Evolutionary conservation across 2,888 invertebrate species (phyloP), one percentile per base, ranked within the genome.

Genomic region (Pterobdella sp.): DNA sequence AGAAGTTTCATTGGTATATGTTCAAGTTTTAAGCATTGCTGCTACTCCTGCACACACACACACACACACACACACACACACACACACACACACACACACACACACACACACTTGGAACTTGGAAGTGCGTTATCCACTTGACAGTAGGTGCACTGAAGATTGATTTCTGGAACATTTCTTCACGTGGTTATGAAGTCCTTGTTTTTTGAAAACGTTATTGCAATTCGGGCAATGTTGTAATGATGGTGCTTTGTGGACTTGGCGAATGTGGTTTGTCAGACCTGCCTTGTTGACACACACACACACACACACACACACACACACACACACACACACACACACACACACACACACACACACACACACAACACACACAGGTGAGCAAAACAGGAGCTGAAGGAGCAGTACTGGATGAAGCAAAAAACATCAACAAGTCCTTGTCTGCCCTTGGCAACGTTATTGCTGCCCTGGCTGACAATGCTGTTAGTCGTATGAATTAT

Each of bases 331-430:
- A 7, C 7, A 7, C 14, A 56, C 60, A n/a, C 7, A 7, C 60
- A 56, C 60, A 7, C 7, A 7, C 60, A 56, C 60, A n/a, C 7
- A 7, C 7, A 42, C 49, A 42, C 49, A 7, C 49, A 42, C 49
- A 42, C 42, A 42, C 7, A 14, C 14, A n/a, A 34, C 10, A 18
- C 67, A 64, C 49, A 35, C 63, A 90, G 90, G 93, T 96, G 77
- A 95, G 95, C 79, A 98, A 99, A 88, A 99, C 98, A 80, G 98
- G 98, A 82, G 98, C 98, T 76, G 97, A 98, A 88, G 98, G 98
- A 80, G 91, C 94, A 73, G 96, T 97, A 65, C 87, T 99, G 77
- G 97, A 99, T 84, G 98, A 99, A 86, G 98, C 98, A 7, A 99
- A 98, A 86, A 99, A 98, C 86, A 99, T 99, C 84, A 99, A 99